Base-by-base conservation (phyloP, 2,888 invertebrate genomes). In the Chydorus sphaericus region DNA sequence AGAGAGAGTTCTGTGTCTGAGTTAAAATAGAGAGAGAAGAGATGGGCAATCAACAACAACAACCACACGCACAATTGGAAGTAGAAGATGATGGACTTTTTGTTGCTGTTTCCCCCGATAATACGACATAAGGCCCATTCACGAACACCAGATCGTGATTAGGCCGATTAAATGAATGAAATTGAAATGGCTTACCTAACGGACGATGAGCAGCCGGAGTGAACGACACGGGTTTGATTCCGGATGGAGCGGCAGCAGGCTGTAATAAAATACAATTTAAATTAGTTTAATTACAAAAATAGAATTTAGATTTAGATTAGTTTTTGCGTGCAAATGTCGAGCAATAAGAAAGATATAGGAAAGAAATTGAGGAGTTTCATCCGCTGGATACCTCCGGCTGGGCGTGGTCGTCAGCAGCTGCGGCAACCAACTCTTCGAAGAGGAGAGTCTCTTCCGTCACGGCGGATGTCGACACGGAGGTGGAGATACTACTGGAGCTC, bases 1-100 rank as follows among this genome's bases (percentile, higher is more conserved):
- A 48, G 26, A 29, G 48, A 48, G 48, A 48, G 29, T 14, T 20
- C 26, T 10, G 31, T 44, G 28, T 23, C 26, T 26, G 44, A 44
- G 28, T 26, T 14, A 44, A 44, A 26, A 38, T 18, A 38, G 38
- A 31, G 29, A 53, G 53, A 53, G 20, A 8, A 44, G 26, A 26
- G 39, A 39, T n/a, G 36, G 36, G 1, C 44, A 44, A 38, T 36
- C 38, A 20, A 36, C 53, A 18, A 53, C 53, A 38, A 28, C 38
- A 26, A 36, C 53, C 53, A 59, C 48, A 30, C 55, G 38, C 53
- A 58, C 50, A 18, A 44, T 37, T 11, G 54, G 51, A 16, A 29
- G 28, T 8, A n/a, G 31, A 14, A 26, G 33, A 23, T 54, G 52
- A 26, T 14, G 33, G 31, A 23, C n/a, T n/a, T n/a, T n/a, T n/a